phyloP scores from a whole-genome alignment of 2,888 invertebrate genomes.

The Drosophila trichaetosa region DNA sequence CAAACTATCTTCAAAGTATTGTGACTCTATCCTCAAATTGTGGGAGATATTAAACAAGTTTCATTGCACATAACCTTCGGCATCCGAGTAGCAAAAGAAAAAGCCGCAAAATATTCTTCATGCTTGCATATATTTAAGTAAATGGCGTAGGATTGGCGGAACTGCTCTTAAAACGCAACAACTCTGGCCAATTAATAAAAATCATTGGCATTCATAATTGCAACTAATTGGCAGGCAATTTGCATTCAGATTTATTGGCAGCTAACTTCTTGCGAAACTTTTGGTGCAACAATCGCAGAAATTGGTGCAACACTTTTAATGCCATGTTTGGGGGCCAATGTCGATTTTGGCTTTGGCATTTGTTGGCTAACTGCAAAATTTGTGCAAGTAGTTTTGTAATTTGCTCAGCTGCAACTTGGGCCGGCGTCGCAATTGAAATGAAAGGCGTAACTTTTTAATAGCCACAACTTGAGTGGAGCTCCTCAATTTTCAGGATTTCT shows the following conservation, averaged over 20 bases:
- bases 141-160: neutral
- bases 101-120: constrained; percentile 18
- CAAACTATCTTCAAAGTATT: neutral
- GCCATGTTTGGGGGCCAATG: constrained; percentile 31
- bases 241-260: constrained; percentile 74
- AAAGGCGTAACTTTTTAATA: constrained; percentile 79
- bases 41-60: neutral
- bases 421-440: constrained; percentile 70
- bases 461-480: constrained; percentile 59
- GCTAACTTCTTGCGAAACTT: constrained; percentile 46
- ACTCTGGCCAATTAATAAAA: constrained; percentile 50
- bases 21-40: neutral
- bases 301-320: constrained; percentile 49
- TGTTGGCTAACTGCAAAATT: constrained; percentile 59
- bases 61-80: neutral
- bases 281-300: constrained; percentile 31
- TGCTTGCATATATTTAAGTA: neutral
- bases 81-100: neutral
- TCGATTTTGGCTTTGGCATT: constrained; percentile 34
- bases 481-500: constrained; percentile 40
- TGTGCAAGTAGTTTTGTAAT: constrained; percentile 67
- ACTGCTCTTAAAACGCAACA: neutral
- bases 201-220: constrained; percentile 36
- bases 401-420: constrained; percentile 60
- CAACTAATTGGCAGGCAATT: constrained; percentile 72